These are phyloP conservation scores for Diaperis boleti DNA, from an alignment of 2,888 invertebrate genomes.

Conservation along the genomic window DNA sequence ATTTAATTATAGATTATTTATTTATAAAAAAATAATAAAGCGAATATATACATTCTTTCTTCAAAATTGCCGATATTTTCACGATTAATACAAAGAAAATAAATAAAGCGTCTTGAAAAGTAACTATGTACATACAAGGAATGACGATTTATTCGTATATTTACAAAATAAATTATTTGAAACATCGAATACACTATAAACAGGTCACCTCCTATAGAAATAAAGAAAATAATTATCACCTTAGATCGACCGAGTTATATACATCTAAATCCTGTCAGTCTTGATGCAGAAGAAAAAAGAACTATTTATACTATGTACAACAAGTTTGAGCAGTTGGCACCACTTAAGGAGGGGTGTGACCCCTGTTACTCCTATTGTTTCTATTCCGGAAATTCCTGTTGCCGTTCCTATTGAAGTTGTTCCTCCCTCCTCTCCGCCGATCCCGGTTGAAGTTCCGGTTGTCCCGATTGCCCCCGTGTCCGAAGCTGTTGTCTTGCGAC, in stretches of 20 bases:
- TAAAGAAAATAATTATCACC: constrained; percentile 6
- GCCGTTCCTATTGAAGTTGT: constrained; percentile 52
- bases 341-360: constrained; percentile 59
- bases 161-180: constrained; percentile 21
- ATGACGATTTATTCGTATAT: constrained; percentile 33
- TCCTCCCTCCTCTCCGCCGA: constrained; percentile 49
- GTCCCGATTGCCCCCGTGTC: constrained; percentile 56
- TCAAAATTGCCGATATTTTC: neutral
- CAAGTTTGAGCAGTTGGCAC: constrained; percentile 32
- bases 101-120: constrained; percentile 18
- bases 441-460: constrained; percentile 64
- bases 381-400: constrained; percentile 57
- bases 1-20: neutral
- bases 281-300: constrained; percentile 9
- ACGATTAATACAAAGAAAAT: constrained; percentile 15
- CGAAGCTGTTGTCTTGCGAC: constrained; percentile 46
- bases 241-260: constrained; percentile 22
- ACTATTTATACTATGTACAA: constrained; percentile 21
- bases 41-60: constrained; percentile 9
- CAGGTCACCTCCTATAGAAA: neutral
- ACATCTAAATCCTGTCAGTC: constrained; percentile 20
- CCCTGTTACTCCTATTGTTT: constrained; percentile 56
- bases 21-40: constrained; percentile 31
- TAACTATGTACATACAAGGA: neutral
- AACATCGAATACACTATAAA: neutral